A percentile compares a stretch with the other conserved stretches of the same genome.
Conservation (phyloP, 1,140 invertebrate species). For the Mamestra configurata region DNA sequence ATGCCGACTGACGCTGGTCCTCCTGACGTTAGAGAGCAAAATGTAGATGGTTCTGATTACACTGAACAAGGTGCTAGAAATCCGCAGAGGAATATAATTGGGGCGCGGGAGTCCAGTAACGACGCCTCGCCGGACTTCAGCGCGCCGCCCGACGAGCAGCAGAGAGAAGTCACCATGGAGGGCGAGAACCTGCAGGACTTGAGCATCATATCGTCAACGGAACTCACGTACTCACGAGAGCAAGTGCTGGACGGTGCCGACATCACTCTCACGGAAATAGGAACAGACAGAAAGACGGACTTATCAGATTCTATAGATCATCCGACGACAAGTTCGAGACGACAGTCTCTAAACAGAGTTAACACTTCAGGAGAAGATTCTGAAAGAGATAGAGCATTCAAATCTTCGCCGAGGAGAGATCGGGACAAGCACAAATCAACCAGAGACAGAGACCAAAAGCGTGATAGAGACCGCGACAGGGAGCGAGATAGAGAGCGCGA, state of each 20-base stretch:
- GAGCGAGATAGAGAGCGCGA: constrained; percentile 57
- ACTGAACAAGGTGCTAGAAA: constrained; percentile 75
- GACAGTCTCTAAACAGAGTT: constrained; percentile 74
- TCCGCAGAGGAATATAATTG: constrained; percentile 76
- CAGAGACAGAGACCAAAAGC: constrained; percentile 71
- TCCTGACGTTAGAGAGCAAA: constrained; percentile 80
- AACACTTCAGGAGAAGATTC: constrained; percentile 85
- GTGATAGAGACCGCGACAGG: constrained; percentile 63
- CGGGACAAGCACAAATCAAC: constrained; percentile 76
- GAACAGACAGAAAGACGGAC: constrained; percentile 73
- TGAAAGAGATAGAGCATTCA: constrained; percentile 78
- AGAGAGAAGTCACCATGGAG: constrained; percentile 88
- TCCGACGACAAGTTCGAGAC: constrained; percentile 68
- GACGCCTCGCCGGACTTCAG: constrained; percentile 71
- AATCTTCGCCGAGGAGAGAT: constrained; percentile 78
- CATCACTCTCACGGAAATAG: constrained; percentile 61
- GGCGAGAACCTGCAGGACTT: constrained; percentile 89
- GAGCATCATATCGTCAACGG: constrained; percentile 74
- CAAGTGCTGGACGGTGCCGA: constrained; percentile 76
- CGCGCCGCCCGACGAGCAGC: constrained; percentile 76
- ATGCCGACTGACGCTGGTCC: constrained; percentile 66
- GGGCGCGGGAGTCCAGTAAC: constrained; percentile 68
- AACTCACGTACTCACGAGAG: constrained; percentile 76
- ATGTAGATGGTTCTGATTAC: constrained; percentile 86
- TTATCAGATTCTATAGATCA: constrained; percentile 67